Percentiles rank a stretch among this genome's conserved stretches.
Evolutionary conservation across 2,888 invertebrate species (phyloP).

Genomic region (Dascillus cervinus): DNA sequence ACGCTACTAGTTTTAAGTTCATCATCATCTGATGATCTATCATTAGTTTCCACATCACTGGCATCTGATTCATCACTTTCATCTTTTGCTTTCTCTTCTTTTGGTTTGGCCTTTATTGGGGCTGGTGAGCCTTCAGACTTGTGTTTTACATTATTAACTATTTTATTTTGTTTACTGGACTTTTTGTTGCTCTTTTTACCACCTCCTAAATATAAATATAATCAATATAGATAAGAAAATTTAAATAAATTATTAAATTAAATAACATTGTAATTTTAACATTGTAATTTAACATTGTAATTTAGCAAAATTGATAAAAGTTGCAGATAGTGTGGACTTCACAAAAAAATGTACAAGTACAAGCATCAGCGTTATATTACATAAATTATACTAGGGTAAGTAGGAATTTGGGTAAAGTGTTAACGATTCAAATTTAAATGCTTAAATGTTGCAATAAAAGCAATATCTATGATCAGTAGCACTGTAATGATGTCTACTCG

Average conservation of each 20-base stretch:
- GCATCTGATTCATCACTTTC: constrained; percentile 43
- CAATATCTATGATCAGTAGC: too few relatives aligned
- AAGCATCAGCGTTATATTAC: too few relatives aligned
- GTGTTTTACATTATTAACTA: constrained; percentile 32
- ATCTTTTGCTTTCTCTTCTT: constrained; percentile 25
- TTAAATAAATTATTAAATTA: too few relatives aligned
- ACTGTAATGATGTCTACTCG: too few relatives aligned
- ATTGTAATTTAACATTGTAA: too few relatives aligned
- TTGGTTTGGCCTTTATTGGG: constrained; percentile 22
- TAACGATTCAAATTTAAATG: too few relatives aligned
- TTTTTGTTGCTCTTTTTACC: constrained; percentile 58
- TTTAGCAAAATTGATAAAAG: too few relatives aligned
- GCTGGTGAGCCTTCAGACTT: constrained; percentile 23
- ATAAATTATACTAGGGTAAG: too few relatives aligned
- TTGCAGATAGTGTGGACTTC: background rate
- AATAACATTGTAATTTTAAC: too few relatives aligned
- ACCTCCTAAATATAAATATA: constrained; percentile 26
- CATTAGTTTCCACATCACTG: constrained; percentile 41
- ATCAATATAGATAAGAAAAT: too few relatives aligned
- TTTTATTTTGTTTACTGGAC: constrained; percentile 29
- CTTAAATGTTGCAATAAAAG: too few relatives aligned
- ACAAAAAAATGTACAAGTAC: background rate
- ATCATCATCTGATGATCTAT: constrained; percentile 38
- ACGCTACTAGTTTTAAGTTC: constrained; percentile 33
- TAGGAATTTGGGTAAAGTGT: too few relatives aligned